A percentile compares a stretch with the other conserved stretches of the same genome.
These are phyloP conservation scores for Tachyglossus aculeatus DNA, from an alignment of 2,797 vertebrate species.

Conservation along the genomic window DNA sequence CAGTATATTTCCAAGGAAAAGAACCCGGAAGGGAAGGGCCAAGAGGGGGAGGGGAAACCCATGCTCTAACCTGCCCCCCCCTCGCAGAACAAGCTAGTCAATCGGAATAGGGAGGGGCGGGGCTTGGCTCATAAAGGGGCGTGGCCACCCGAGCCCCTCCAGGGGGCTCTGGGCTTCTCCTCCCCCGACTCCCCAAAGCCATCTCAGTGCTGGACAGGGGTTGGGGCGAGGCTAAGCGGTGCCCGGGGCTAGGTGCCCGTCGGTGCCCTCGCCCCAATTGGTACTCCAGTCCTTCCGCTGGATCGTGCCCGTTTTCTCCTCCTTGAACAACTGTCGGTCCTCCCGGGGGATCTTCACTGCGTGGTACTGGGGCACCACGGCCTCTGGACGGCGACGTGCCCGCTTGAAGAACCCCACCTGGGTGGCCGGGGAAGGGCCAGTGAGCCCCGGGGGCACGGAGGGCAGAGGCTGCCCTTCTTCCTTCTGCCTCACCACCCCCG, in stretches of 20 bases:
- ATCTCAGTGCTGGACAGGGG: no score
- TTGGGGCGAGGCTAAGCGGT: slow-evolving; percentile 8
- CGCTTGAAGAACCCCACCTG: slow-evolving; percentile 94
- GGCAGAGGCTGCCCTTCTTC: not conserved
- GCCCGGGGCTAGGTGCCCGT: slow-evolving; percentile 42
- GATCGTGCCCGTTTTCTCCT: slow-evolving; percentile 81
- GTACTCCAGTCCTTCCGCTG: slow-evolving; percentile 89
- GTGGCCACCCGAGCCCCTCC: no score
- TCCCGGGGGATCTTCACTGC: slow-evolving; percentile 90
- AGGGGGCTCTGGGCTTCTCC: no score
- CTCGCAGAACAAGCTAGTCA: no score
- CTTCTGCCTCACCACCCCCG: rapidly evolving
- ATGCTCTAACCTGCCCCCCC: no score
- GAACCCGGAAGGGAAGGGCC: no score
- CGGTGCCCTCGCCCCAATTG: slow-evolving; percentile 72
- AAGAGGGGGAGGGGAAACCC: no score
- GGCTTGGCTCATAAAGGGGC: no score
- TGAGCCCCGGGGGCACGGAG: not conserved
- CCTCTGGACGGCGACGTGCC: slow-evolving; percentile 79
- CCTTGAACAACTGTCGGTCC: slow-evolving; percentile 85
- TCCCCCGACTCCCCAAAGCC: no score
- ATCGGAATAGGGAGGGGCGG: no score
- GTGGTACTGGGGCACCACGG: slow-evolving; percentile 89
- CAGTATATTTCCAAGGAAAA: no score
- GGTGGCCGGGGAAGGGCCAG: not conserved